These are phyloP conservation scores for Phylloscopus whistleri DNA, from an alignment of 2,113 vertebrate species.

Conservation along the genomic window DNA sequence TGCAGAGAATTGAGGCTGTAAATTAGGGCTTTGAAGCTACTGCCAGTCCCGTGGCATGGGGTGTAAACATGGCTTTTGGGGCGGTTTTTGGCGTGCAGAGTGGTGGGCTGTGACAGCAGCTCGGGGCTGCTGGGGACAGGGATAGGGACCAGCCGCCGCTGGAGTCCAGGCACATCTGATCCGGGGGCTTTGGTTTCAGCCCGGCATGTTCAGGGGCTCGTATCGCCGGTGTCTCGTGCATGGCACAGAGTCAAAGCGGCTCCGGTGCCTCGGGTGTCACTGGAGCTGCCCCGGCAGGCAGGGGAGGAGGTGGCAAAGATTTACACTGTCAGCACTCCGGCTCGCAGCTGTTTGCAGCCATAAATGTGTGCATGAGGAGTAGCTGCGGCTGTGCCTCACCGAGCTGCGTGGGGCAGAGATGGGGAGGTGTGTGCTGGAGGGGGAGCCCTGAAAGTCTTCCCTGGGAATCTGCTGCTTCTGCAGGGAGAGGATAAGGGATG, in stretches of 20 bases:
- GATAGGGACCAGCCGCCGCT: fast-evolving
- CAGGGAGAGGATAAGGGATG: not conserved
- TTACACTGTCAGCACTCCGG: not conserved
- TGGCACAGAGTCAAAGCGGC: not conserved
- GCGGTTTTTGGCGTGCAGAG: fast-evolving
- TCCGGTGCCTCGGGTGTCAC: not conserved
- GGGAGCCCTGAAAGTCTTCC: not conserved
- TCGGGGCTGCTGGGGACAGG: not conserved
- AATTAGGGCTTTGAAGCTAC: slow-evolving; percentile 19
- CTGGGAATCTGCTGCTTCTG: not conserved
- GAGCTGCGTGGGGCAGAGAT: not conserved
- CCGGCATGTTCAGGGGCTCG: not conserved
- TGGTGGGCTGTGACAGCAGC: not conserved
- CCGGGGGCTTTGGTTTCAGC: not conserved
- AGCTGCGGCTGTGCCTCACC: fast-evolving
- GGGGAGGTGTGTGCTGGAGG: not conserved
- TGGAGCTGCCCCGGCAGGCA: slow-evolving; percentile 14
- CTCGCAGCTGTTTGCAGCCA: slow-evolving; percentile 17
- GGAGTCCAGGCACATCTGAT: not conserved
- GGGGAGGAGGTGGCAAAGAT: slow-evolving; percentile 47
- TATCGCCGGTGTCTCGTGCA: not conserved
- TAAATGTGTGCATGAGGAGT: not conserved
- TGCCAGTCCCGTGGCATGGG: not conserved
- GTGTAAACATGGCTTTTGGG: not conserved
- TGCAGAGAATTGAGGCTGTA: not conserved